Percentiles rank a stretch among this genome's conserved stretches.
Conservation (phyloP, 2,888 invertebrate genomes). For the Stenolophus ochropezus region DNA sequence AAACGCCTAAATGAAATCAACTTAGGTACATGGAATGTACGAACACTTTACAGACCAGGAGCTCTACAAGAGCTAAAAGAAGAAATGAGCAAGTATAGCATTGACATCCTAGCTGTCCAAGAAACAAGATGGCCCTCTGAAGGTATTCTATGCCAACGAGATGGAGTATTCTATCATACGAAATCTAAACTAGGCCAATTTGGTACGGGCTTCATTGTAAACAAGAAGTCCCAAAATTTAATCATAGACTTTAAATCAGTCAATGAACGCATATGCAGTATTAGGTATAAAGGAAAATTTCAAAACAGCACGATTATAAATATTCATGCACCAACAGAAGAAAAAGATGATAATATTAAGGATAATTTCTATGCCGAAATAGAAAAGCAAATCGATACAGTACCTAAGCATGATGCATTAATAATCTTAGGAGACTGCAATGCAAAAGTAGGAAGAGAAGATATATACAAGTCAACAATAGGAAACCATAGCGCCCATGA, state of each 20-base stretch:
- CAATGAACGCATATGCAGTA: background rate
- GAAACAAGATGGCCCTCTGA: background rate
- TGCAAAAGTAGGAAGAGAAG: background rate
- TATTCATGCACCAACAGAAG: conserved; percentile 61
- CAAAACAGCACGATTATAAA: conserved; percentile 32
- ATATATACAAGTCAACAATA: conserved; percentile 39
- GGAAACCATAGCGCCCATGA: conserved; percentile 49
- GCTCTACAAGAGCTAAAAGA: conserved; percentile 6
- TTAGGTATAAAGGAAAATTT: background rate
- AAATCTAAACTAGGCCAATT: background rate
- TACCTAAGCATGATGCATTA: background rate
- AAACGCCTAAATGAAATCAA: background rate
- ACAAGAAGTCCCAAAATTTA: background rate
- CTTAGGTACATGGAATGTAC: background rate
- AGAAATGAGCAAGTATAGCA: no score
- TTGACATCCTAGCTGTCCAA: conserved; percentile 2
- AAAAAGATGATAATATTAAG: conserved; percentile 53
- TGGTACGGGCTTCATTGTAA: no score
- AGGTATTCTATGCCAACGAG: background rate
- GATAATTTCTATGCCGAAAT: conserved; percentile 57
- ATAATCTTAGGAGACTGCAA: no score
- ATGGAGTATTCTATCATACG: background rate
- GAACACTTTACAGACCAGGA: background rate
- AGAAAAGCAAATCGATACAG: conserved; percentile 28
- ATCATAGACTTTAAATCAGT: background rate